Evolutionary conservation across 2,113 vertebrate species (phyloP).

Genomic region (Plecturocebus donacophilus): DNA sequence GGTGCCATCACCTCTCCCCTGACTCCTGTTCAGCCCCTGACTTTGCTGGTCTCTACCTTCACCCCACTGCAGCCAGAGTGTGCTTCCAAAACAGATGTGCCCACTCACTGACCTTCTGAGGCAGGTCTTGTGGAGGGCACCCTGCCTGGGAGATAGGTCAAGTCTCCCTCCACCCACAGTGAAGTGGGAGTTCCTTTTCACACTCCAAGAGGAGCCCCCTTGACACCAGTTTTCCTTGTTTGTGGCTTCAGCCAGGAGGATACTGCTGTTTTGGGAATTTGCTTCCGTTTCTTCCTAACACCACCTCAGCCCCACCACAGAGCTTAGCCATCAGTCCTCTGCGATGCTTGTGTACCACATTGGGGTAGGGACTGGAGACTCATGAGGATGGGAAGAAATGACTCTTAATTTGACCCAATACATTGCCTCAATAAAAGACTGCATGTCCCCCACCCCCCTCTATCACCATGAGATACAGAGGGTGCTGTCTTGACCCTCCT

Average conservation of each 20-base stretch:
- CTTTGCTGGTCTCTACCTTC: too few relatives aligned
- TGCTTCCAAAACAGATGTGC: neutral
- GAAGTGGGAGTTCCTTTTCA: neutral
- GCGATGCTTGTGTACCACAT: neutral
- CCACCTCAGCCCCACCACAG: neutral
- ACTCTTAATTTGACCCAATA: neutral
- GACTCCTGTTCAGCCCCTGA: neutral
- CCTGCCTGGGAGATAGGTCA: fast-evolving
- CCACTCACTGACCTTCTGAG: neutral
- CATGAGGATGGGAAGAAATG: neutral
- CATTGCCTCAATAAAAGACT: neutral
- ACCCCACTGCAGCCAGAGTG: neutral
- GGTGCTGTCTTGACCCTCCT: neutral
- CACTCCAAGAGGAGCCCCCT: neutral
- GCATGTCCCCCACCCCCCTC: too few relatives aligned
- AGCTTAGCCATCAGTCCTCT: fast-evolving
- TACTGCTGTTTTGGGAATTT: neutral
- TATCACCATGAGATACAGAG: too few relatives aligned
- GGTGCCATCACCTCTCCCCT: neutral
- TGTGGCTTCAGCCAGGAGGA: neutral
- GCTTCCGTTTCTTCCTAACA: neutral
- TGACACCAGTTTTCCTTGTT: neutral
- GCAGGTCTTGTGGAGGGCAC: neutral
- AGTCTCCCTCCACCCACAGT: neutral
- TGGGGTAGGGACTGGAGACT: fast-evolving